Percentiles rank a stretch among this genome's conserved stretches.
These are phyloP conservation scores for Saguinus midas DNA, from an alignment of 2,113 vertebrate genomes.

Conservation along the genomic window DNA sequence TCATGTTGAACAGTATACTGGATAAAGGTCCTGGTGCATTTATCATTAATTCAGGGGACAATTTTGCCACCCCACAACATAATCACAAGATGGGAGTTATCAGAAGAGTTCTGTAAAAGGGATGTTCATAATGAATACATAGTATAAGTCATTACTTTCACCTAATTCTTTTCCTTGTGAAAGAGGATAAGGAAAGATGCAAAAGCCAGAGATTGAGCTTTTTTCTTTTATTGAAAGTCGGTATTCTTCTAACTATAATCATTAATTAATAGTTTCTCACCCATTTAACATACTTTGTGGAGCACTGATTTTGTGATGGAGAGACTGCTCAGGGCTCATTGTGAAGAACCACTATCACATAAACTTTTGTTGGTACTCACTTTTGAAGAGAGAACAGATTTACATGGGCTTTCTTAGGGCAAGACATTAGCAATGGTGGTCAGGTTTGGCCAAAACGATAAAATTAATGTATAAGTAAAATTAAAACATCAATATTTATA, in stretches of 20 bases:
- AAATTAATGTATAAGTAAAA: neutral
- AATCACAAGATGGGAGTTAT: slow-evolving; percentile 79
- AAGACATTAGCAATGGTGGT: neutral
- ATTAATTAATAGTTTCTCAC: neutral
- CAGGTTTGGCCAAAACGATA: neutral
- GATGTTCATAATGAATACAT: slow-evolving; percentile 73
- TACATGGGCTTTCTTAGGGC: neutral
- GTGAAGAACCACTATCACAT: neutral
- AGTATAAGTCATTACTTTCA: slow-evolving; percentile 70
- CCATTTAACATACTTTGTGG: neutral
- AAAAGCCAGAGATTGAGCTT: neutral
- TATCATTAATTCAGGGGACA: slow-evolving; percentile 82
- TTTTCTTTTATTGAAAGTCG: neutral
- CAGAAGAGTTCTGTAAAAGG: slow-evolving; percentile 68
- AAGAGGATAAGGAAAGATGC: neutral
- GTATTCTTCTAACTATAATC: neutral
- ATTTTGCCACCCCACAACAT: slow-evolving; percentile 80
- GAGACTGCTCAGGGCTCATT: neutral
- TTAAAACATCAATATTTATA: neutral
- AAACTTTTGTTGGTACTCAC: neutral
- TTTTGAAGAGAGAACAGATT: neutral
- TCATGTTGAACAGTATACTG: slow-evolving; percentile 81
- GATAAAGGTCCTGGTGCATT: slow-evolving; percentile 79
- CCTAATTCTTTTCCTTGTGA: slow-evolving; percentile 51
- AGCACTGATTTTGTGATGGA: neutral